phyloP scores from a whole-genome alignment of 2,888 invertebrate species.

The Dasysyrphus albostriatus region DNA sequence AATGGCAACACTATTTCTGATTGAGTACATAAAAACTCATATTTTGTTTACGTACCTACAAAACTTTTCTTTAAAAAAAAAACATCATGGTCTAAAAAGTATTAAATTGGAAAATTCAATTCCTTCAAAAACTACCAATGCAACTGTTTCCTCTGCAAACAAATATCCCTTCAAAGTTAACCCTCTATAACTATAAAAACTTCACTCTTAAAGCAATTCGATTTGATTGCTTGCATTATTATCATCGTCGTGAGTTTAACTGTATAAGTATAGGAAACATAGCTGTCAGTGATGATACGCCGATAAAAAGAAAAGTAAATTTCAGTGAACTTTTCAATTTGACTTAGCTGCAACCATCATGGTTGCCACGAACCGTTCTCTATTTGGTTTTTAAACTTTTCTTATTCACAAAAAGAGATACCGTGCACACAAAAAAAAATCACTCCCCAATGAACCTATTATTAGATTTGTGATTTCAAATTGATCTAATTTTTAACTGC shows the following conservation, averaged over 20 bases:
- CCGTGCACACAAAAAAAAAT: neutral
- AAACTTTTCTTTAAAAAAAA: neutral
- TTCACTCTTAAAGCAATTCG: constrained; percentile 46
- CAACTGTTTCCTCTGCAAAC: constrained; percentile 9
- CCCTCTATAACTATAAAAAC: constrained; percentile 35
- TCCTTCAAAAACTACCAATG: constrained; percentile 17
- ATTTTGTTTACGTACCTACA: neutral
- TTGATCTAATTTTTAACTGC: constrained; percentile 48
- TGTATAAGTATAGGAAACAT: constrained; percentile 13
- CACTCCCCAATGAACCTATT: constrained; percentile 45
- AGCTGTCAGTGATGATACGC: constrained; percentile 2
- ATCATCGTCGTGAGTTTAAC: constrained; percentile 17
- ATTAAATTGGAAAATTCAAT: constrained; percentile 21
- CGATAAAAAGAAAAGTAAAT: constrained; percentile 28
- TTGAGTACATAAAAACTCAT: neutral
- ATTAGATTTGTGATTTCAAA: constrained; percentile 71
- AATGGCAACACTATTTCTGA: no score
- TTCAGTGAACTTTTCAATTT: constrained; percentile 52
- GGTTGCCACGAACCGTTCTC: constrained; percentile 9
- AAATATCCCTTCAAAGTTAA: constrained; percentile 54
- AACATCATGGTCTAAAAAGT: neutral
- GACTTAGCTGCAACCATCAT: constrained; percentile 22
- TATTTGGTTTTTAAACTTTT: constrained; percentile 37
- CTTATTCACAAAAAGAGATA: constrained; percentile 26
- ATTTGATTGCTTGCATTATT: constrained; percentile 64